phyloP scores from a whole-genome alignment of 2,113 vertebrate genomes.

The Panurus biarmicus region DNA sequence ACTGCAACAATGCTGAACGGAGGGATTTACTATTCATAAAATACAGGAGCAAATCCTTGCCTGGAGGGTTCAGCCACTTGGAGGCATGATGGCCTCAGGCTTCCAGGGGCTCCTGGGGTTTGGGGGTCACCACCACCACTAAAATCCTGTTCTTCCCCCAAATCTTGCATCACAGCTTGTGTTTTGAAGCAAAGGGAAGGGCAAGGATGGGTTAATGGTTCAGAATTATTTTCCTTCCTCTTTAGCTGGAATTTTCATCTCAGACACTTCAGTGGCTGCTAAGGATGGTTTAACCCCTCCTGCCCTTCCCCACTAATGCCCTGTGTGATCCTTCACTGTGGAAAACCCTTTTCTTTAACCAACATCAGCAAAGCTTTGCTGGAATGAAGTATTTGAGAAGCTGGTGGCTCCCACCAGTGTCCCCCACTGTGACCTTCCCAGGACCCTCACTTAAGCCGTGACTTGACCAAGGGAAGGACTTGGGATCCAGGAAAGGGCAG shows the following conservation, averaged over 20 bases:
- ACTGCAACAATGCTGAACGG: background rate
- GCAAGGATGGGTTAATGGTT: background rate
- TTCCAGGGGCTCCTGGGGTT: background rate
- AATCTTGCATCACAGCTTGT: background rate
- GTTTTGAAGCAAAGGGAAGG: slow-evolving; percentile 15
- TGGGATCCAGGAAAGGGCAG: background rate
- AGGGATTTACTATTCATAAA: background rate
- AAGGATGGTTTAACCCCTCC: background rate
- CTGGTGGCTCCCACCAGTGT: background rate
- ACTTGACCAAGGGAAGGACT: background rate
- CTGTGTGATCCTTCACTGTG: fast-evolving
- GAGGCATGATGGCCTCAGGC: background rate
- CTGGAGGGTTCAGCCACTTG: background rate
- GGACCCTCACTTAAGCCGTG: background rate
- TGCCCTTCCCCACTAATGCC: background rate
- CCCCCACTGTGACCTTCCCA: background rate
- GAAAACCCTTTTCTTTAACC: background rate
- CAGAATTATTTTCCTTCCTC: background rate
- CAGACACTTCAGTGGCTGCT: background rate
- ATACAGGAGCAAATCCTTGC: slow-evolving; percentile 27
- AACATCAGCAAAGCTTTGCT: background rate
- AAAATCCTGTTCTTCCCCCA: background rate
- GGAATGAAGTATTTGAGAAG: background rate
- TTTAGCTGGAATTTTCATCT: background rate
- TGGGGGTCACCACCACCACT: slow-evolving; percentile 10